phyloP scores from a whole-genome alignment of 1,140 invertebrate species.

The Hypothenemus hampei region DNA sequence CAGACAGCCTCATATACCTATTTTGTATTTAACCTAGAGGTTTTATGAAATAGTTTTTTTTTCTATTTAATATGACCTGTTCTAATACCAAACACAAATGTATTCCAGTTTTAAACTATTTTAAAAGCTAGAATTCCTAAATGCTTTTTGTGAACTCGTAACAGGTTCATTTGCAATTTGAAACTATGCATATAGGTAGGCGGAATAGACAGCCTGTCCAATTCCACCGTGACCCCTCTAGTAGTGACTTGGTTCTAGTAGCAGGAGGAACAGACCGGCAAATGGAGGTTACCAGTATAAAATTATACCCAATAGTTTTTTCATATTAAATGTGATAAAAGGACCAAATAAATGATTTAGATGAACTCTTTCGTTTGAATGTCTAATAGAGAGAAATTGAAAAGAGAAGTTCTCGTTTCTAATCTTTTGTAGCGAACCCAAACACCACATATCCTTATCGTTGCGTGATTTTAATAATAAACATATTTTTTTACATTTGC shows the following conservation, averaged over 20 bases:
- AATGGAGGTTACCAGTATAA: too few relatives aligned
- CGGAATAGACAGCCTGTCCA: too few relatives aligned
- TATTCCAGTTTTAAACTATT: background rate
- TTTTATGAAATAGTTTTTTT: too few relatives aligned
- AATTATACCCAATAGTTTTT: too few relatives aligned
- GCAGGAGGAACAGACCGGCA: too few relatives aligned
- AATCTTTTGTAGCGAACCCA: conserved; percentile 3
- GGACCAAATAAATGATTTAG: background rate
- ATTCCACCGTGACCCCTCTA: too few relatives aligned
- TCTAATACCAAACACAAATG: background rate
- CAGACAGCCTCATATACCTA: too few relatives aligned
- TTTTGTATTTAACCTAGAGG: too few relatives aligned
- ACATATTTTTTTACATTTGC: conserved; percentile 7
- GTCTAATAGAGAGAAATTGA: background rate
- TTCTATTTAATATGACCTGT: background rate
- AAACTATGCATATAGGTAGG: too few relatives aligned
- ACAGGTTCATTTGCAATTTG: too few relatives aligned
- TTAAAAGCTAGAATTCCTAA: background rate
- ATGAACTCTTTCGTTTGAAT: background rate
- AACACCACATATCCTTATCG: conserved; percentile 8
- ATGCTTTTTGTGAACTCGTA: background rate
- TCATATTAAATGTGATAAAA: background rate
- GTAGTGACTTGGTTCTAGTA: too few relatives aligned
- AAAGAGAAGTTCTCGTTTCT: background rate
- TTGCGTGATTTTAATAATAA: conserved; percentile 7